These are phyloP conservation scores for Atlantisia rogersi DNA, from an alignment of 2,113 vertebrate genomes.

Conservation along the genomic window DNA sequence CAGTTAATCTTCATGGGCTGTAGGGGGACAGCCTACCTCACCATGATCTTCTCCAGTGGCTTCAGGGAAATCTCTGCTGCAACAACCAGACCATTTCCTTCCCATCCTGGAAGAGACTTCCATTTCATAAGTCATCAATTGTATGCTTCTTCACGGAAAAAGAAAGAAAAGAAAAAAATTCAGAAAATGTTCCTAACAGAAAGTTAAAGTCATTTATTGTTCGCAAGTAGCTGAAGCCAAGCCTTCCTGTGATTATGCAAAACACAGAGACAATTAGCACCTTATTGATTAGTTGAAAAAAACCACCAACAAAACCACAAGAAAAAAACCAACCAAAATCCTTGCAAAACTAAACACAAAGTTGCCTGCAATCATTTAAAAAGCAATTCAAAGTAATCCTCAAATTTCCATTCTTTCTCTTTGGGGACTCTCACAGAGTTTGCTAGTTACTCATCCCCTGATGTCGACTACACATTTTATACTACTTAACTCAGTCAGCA, in stretches of 20 bases:
- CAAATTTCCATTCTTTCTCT: neutral
- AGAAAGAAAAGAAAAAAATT: rapidly evolving
- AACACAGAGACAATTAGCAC: neutral
- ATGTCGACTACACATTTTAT: neutral
- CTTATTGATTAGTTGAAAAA: neutral
- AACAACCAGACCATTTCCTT: no score
- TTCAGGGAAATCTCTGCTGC: no score
- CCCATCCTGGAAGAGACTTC: neutral
- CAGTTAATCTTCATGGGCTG: no score
- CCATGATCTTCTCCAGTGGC: no score
- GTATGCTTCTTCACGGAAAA: neutral
- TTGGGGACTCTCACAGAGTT: neutral
- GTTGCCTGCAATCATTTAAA: neutral
- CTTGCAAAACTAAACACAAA: neutral
- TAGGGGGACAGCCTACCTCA: no score
- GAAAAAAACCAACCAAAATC: no score
- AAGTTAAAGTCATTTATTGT: neutral
- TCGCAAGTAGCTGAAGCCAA: neutral
- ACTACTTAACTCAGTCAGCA: neutral
- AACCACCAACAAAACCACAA: neutral
- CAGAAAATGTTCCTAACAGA: neutral
- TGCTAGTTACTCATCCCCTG: neutral
- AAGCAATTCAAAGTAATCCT: neutral
- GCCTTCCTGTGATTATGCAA: neutral
- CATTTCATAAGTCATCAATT: neutral